Evolutionary conservation across 1,140 invertebrate species (phyloP), one percentile per base, ranked within the genome.

Genomic region (Rhagoletis zephyria): DNA sequence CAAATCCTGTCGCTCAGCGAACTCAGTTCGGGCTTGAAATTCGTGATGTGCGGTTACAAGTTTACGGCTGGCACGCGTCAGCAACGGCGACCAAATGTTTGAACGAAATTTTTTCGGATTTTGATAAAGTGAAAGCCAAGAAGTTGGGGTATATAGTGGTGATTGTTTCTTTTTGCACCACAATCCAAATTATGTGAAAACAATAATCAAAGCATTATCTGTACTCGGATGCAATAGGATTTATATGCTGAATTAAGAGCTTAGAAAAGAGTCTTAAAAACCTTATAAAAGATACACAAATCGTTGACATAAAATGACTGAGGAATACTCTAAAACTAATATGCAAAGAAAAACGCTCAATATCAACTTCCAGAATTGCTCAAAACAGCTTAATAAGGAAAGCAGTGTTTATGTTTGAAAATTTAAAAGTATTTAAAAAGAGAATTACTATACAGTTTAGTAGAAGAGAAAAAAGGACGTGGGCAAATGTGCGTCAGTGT

Each of bases 11-110:
- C 88, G 87, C 86, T 85, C 85, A 81, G 65, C 51, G 19, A 85
- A 88, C 42, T 92, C 89, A 92, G 91, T 92, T 92, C 90, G 91
- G 91, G 88, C 87, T 88, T 88, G 89, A 56, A 87, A 67, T 64
- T 70, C 86, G 61, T 67, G 65, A 42, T 64, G 86, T 70, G 61
- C 40, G 86, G 86, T 70, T 70, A 56, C 9, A 2, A 86, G 16
- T 48, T 86, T 48, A n/a, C 60, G 59, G 85, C 40, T 65, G 59
- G 30, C 45, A 56, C 30, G 85, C 16, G 48, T 51, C 45, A 86
- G 85, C 59, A 65, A 4, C 40, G 60, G 9, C 40, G 60, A 7
- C 6, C 61, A 86, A 65, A 16, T 30, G 59, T 56, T 19, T 63
- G 4, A 86, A 45, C 85, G 85, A 86, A 86, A 86, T 61, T 60